Evolutionary conservation across 1,140 invertebrate genomes (phyloP).

Genomic region (Meloidogyne floridensis): DNA sequence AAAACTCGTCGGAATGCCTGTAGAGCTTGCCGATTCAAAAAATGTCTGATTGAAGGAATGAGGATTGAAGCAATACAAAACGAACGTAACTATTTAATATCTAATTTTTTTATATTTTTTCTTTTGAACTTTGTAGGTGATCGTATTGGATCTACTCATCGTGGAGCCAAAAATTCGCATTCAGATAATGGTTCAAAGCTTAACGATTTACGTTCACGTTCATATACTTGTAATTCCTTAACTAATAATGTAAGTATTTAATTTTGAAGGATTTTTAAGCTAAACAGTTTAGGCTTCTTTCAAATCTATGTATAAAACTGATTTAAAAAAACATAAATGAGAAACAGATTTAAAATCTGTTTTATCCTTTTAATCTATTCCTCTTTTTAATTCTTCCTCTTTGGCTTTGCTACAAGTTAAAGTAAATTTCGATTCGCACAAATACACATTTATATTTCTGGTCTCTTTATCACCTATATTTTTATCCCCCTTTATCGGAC

Average conservation of each 20-base stretch:
- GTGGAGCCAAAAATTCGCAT: background rate
- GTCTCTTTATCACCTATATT: no score
- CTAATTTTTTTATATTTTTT: background rate
- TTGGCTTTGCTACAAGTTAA: no score
- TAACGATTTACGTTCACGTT: background rate
- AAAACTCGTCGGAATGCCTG: slow-evolving; percentile 18
- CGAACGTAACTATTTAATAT: background rate
- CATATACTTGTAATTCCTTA: background rate
- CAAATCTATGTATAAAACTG: no score
- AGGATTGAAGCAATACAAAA: slow-evolving; percentile 27
- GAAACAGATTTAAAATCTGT: no score
- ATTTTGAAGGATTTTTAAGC: no score
- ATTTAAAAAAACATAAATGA: no score
- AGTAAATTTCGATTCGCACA: no score
- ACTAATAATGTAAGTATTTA: background rate
- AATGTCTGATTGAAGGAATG: slow-evolving; percentile 21
- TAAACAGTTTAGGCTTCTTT: no score
- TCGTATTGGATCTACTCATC: slow-evolving; percentile 25
- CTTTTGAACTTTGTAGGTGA: slow-evolving; percentile 13
- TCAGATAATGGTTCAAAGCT: background rate
- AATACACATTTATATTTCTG: no score
- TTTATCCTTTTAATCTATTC: no score
- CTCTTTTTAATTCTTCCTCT: no score
- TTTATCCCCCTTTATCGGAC: no score
- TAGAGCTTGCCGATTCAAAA: slow-evolving; percentile 12